Percentiles rank a stretch among this genome's conserved stretches.
Evolutionary conservation across 2,113 vertebrate genomes (phyloP).

Genomic region (Entosphenus tridentatus): DNA sequence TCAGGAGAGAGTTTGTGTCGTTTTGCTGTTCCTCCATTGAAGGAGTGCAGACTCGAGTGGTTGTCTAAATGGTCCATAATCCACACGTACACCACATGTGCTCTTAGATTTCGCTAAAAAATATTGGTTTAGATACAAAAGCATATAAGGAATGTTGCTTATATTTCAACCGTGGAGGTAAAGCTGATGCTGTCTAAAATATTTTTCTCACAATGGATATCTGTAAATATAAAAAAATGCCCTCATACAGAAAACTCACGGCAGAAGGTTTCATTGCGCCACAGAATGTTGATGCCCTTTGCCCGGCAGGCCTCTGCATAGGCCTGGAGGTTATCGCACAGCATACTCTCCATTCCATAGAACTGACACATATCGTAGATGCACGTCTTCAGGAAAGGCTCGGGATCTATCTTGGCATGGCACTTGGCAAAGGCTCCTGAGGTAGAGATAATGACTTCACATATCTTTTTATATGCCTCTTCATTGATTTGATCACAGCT

Average conservation of each 20-base stretch:
- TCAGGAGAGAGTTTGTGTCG: too few species aligned
- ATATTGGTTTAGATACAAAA: too few species aligned
- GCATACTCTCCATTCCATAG: constrained; percentile 21
- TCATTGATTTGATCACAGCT: too few species aligned
- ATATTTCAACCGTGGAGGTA: background rate
- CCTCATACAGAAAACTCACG: constrained; percentile 23
- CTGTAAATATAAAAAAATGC: background rate
- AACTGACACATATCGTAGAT: constrained; percentile 36
- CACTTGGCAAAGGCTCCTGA: constrained; percentile 14
- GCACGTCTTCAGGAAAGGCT: constrained; percentile 30
- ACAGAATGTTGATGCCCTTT: constrained; percentile 25
- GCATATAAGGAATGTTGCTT: background rate
- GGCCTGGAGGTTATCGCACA: constrained; percentile 37
- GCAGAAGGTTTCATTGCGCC: constrained; percentile 52
- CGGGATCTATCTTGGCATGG: constrained; percentile 16
- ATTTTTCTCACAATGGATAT: background rate
- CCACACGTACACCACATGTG: background rate
- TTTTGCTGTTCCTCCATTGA: too few species aligned
- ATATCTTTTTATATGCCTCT: too few species aligned
- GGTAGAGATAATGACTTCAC: too few species aligned
- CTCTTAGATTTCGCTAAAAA: background rate
- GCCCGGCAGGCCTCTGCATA: constrained; percentile 35
- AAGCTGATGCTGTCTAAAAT: too few species aligned
- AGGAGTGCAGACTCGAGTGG: too few species aligned
- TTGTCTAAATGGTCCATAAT: background rate